Percentiles rank a stretch among this genome's conserved stretches.
Evolutionary conservation across 2,113 vertebrate species (phyloP).

Genomic region (Centropristis striata): DNA sequence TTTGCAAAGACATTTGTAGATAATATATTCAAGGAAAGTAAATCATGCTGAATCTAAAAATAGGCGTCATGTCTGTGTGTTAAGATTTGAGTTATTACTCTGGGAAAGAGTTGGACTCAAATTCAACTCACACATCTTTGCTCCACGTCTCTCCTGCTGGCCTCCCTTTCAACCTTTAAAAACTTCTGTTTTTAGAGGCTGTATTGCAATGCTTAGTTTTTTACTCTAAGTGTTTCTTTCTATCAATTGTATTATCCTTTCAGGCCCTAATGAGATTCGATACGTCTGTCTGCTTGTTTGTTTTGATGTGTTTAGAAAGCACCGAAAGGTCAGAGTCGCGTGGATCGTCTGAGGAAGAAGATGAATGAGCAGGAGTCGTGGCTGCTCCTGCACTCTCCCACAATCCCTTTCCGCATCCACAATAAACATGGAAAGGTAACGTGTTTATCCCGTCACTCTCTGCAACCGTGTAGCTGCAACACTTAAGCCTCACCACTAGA

Average conservation of each 20-base stretch:
- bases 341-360: conserved; percentile 98
- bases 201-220: neutral
- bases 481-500: conserved; percentile 65
- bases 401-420: conserved; percentile 97
- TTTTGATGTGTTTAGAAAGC: conserved; percentile 88
- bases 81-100: neutral
- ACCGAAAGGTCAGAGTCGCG: conserved; percentile 93
- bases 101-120: neutral
- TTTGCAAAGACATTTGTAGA: neutral
- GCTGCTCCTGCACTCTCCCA: conserved; percentile 94
- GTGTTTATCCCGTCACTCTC: neutral
- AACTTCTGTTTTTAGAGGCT: too few species aligned
- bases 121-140: too few species aligned
- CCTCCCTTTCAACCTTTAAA: too few species aligned
- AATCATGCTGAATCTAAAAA: neutral
- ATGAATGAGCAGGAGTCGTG: conserved; percentile 99
- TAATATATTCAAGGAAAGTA: neutral
- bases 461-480: neutral
- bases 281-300: neutral
- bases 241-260: neutral
- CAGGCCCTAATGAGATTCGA: neutral
- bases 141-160: too few species aligned
- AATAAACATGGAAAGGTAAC: conserved; percentile 97
- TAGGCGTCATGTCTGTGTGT: neutral
- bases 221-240: neutral